Base-by-base conservation (phyloP, 2,797 vertebrate genomes). In the Sciurus carolinensis region DNA sequence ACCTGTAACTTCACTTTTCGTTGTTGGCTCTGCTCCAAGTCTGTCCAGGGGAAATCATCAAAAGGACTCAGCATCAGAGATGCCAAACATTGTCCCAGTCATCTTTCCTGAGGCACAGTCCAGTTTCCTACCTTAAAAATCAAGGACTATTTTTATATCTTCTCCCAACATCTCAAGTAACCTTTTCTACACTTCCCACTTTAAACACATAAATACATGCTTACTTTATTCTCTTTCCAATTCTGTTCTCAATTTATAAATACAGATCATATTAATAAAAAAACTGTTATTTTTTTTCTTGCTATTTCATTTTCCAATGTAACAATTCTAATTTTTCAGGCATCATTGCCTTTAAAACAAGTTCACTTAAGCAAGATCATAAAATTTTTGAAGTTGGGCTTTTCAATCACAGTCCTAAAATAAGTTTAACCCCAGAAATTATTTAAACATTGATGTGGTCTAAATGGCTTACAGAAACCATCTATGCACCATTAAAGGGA, bases 341-440 rank as follows among this genome's bases (percentile, higher is more conserved):
- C 2, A 39, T 59, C 5, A n/a, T 79, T 90, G 22, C 5, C 62
- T 85, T 93, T 82, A 88, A 88, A 39, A 33, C 8, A 26, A 47
- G 28, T 73, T 96, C 47, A 71, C 39, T 66, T 50, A 76, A 33
- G 71, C n/a, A 79, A 57, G 18, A 33, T 52, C 18, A 64, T 73
- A 24, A 80, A 52, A 30, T 18, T 71, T 92, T 85, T 80, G 18
- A 42, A 81, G 12, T 12, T 76, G 66, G 84, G 33, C 47, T 64
- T 1, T 83, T 94, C 47, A 90, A 64, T 91, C 81, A 69, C 3
- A 82, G n/a, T 66, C 20, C 11, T 94, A 77, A 94, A 93, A 15
- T 79, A 79, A 69, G 39, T 72, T 95, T 81, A 94, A 87, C 33
- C 71, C 42, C 33, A 93, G 84, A 93, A 94, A 92, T 91, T 59